These are phyloP conservation scores for Tokudaia tokunoshimensis DNA, from an alignment of 2,797 vertebrate genomes.

Conservation along the genomic window DNA sequence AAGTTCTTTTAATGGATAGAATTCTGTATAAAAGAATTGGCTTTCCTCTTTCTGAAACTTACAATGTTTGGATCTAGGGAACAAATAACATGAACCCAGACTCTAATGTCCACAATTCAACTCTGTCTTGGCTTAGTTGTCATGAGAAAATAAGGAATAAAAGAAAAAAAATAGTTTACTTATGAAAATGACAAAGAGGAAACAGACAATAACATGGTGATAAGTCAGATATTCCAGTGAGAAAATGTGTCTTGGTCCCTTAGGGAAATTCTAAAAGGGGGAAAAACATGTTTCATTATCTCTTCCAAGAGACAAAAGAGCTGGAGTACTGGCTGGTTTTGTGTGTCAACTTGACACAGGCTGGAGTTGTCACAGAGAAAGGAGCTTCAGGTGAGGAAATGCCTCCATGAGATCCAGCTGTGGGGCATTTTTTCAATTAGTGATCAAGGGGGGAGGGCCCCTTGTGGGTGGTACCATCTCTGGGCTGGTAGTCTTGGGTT, in stretches of 20 bases:
- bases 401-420: too few relatives aligned
- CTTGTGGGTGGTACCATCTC: too few relatives aligned
- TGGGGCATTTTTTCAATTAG: too few relatives aligned
- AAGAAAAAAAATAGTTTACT: not conserved
- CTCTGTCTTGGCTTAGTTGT: not conserved
- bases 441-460: too few relatives aligned
- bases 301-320: not conserved
- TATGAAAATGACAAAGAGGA: not conserved
- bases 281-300: not conserved
- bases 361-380: too few relatives aligned
- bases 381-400: too few relatives aligned
- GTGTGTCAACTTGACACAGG: too few relatives aligned
- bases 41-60: not conserved
- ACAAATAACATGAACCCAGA: not conserved
- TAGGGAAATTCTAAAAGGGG: not conserved
- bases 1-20: not conserved
- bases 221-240: not conserved
- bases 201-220: not conserved
- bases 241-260: slow-evolving; percentile 30
- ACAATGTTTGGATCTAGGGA: not conserved
- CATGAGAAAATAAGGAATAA: not conserved
- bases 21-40: not conserved
- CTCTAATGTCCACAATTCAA: not conserved
- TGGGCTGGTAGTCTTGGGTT: too few relatives aligned
- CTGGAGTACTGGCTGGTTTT: not conserved